A percentile compares a stretch with the other conserved stretches of the same genome.
Conservation (phyloP, 2,113 vertebrate species). For the Sylvietta virens region DNA sequence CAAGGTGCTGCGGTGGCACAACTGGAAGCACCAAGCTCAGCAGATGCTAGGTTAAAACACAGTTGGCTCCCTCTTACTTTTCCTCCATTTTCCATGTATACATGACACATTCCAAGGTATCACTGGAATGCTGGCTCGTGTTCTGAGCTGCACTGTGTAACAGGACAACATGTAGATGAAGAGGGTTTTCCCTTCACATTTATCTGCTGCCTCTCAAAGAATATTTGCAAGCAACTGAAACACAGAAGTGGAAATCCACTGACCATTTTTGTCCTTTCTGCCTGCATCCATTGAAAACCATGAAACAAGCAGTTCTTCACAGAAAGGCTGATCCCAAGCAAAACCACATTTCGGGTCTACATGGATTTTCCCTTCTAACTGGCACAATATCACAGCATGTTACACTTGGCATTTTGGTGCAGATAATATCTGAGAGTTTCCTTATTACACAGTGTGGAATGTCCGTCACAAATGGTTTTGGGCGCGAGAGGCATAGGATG, state of each 20-base stretch:
- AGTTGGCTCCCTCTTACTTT: neutral
- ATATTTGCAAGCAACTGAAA: slow-evolving; percentile 5
- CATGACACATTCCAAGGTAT: neutral
- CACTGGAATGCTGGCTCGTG: neutral
- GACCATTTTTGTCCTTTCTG: slow-evolving; percentile 51
- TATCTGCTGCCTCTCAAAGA: slow-evolving; percentile 52
- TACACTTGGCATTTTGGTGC: slow-evolving; percentile 30
- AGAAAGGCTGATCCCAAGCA: slow-evolving; percentile 48
- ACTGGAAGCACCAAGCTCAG: neutral
- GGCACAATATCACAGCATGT: neutral
- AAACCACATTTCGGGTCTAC: slow-evolving; percentile 46
- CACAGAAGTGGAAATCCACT: slow-evolving; percentile 32
- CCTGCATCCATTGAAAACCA: slow-evolving; percentile 32
- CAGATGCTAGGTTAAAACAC: neutral
- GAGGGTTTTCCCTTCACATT: slow-evolving; percentile 12
- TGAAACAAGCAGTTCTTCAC: slow-evolving; percentile 42
- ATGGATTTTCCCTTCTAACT: slow-evolving; percentile 34
- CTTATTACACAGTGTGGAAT: neutral
- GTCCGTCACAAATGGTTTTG: slow-evolving; percentile 24
- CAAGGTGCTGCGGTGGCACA: rapidly evolving
- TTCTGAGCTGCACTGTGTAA: neutral
- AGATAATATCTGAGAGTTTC: slow-evolving; percentile 33
- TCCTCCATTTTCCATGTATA: neutral
- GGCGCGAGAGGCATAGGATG: neutral
- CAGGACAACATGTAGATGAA: slow-evolving; percentile 51